These are phyloP conservation scores for Antennarius striatus DNA, from an alignment of 2,113 vertebrate genomes.

Conservation along the genomic window DNA sequence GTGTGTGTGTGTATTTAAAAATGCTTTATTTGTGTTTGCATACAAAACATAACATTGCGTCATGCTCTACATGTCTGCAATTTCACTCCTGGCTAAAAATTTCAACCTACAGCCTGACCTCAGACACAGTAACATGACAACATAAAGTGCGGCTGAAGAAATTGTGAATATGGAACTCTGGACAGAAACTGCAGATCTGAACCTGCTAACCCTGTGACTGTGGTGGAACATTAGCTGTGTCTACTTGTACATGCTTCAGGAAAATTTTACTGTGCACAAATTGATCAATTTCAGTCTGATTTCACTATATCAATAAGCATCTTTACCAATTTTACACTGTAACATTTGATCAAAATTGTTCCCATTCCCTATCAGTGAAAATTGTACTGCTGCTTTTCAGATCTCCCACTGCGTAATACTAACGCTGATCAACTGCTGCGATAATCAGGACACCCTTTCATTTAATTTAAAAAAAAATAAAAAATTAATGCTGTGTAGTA, in stretches of 20 bases:
- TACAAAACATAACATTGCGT: too few species aligned
- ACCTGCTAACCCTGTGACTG: neutral
- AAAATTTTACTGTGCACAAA: conserved; percentile 5
- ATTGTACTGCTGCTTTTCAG: neutral
- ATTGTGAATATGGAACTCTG: neutral
- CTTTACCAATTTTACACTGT: conserved; percentile 5
- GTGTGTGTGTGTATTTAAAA: too few species aligned
- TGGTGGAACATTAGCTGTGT: neutral
- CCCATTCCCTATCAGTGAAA: too few species aligned
- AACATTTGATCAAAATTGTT: neutral
- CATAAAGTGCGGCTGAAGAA: too few species aligned
- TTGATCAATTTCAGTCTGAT: conserved; percentile 17
- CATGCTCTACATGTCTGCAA: too few species aligned
- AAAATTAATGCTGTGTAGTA: neutral
- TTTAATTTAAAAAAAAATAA: too few species aligned
- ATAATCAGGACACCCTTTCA: too few species aligned
- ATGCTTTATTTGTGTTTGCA: too few species aligned
- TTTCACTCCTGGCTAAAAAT: too few species aligned
- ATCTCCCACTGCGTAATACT: neutral
- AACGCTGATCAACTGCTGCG: neutral
- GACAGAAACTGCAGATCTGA: neutral
- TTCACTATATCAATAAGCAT: conserved; percentile 10
- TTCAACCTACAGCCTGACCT: too few species aligned
- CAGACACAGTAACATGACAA: too few species aligned
- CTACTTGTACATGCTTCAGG: neutral